Evolutionary conservation across 2,797 vertebrate species (phyloP).

Genomic region (Ptychadena robeensis): DNA sequence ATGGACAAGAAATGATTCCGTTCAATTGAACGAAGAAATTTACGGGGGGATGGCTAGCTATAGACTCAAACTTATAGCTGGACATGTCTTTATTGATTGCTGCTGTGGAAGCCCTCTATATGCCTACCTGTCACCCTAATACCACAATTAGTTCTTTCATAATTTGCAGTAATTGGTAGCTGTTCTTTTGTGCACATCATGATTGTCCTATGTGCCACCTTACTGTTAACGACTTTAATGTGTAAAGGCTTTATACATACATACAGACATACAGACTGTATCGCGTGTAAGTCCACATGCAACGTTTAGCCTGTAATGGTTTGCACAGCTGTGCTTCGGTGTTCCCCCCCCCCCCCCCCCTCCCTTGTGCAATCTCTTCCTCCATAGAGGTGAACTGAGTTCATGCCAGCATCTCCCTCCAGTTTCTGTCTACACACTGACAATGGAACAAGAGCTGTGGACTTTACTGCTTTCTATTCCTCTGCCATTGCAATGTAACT

Average conservation of each 20-base stretch:
- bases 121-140: too few species aligned
- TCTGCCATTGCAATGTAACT: not conserved
- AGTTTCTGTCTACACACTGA: not conserved
- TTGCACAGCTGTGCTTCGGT: conserved; percentile 17
- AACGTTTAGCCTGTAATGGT: not conserved
- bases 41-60: too few species aligned
- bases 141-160: too few species aligned
- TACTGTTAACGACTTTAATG: too few species aligned
- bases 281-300: not conserved
- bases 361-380: not conserved
- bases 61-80: too few species aligned
- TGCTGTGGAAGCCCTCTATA: too few species aligned
- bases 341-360: not conserved
- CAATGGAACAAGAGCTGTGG: not conserved
- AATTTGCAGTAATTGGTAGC: not conserved
- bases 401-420: not conserved
- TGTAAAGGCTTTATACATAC: not conserved
- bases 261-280: not conserved
- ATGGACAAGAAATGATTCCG: too few species aligned
- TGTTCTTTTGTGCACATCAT: not conserved
- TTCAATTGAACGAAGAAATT: too few species aligned
- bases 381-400: conserved; percentile 1
- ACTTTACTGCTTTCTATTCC: not conserved
- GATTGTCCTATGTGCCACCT: too few species aligned
- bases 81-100: too few species aligned